A percentile compares a stretch with the other conserved stretches of the same genome.
phyloP scores from a whole-genome alignment of 2,113 vertebrate genomes.

The Phalacrocorax carbo region DNA sequence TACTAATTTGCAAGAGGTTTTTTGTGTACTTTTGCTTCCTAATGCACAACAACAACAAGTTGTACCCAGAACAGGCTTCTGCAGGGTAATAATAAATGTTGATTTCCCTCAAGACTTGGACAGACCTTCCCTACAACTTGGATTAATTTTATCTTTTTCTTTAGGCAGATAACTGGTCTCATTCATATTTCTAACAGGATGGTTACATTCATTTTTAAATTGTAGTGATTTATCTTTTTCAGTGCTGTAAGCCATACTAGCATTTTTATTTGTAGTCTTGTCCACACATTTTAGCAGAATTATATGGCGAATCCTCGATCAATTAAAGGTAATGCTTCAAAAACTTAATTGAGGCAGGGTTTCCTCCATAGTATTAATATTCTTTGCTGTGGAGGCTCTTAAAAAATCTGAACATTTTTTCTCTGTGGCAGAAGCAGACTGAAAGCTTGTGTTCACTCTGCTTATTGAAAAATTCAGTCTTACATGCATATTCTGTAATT shows the following conservation, averaged over 20 bases:
- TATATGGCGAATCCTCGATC: not conserved
- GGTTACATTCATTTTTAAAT: not conserved
- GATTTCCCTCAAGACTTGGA: not conserved
- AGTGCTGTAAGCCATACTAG: not conserved
- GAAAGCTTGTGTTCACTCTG: not conserved
- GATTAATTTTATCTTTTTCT: not conserved
- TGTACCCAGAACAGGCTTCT: not conserved
- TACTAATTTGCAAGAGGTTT: not conserved
- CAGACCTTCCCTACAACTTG: not conserved
- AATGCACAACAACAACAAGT: not conserved
- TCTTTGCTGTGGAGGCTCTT: not conserved
- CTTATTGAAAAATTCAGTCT: not conserved
- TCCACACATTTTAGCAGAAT: not conserved
- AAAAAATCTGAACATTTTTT: not conserved
- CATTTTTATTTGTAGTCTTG: not conserved
- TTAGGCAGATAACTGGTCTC: not conserved
- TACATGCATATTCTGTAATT: not conserved
- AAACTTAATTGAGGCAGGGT: not conserved
- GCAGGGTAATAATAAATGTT: not conserved
- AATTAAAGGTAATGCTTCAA: not conserved
- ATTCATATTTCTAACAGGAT: not conserved
- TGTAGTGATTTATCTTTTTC: not conserved
- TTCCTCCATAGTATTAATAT: not conserved
- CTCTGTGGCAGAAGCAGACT: not conserved
- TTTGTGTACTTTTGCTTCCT: not conserved